Conservation (phyloP, 2,113 vertebrate genomes). For the Bos javanicus region DNA sequence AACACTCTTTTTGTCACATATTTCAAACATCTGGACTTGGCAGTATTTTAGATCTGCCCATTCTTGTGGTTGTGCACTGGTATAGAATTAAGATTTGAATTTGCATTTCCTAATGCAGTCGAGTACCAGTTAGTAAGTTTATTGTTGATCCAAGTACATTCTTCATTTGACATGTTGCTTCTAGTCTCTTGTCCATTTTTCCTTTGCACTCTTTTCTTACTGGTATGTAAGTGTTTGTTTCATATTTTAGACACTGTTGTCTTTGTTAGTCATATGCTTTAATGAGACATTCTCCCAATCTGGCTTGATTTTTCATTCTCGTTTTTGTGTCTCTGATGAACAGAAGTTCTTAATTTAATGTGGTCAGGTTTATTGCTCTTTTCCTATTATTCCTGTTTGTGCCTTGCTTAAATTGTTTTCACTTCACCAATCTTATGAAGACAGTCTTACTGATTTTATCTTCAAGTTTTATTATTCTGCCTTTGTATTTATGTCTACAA, state of each 20-base stretch:
- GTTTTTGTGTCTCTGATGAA: background rate
- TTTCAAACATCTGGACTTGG: background rate
- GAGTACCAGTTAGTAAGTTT: background rate
- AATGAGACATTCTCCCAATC: background rate
- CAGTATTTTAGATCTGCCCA: background rate
- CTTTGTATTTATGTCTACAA: background rate
- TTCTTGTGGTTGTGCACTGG: background rate
- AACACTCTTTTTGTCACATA: background rate
- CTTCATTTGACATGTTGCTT: background rate
- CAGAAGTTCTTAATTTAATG: slow-evolving; percentile 47
- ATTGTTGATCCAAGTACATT: background rate
- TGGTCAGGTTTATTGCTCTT: slow-evolving; percentile 11
- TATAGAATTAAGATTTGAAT: background rate
- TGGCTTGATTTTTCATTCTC: background rate
- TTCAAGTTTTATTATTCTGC: background rate
- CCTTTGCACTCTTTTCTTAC: background rate
- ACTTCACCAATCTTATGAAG: background rate
- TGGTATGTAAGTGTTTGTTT: background rate
- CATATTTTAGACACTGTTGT: background rate
- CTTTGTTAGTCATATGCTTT: background rate
- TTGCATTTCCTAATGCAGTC: background rate
- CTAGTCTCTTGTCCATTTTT: background rate
- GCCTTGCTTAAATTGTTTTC: background rate
- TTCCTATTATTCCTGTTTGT: background rate
- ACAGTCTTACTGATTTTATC: background rate